Evolutionary conservation across 2,113 vertebrate species (phyloP).

Genomic region (Scomber japonicus): DNA sequence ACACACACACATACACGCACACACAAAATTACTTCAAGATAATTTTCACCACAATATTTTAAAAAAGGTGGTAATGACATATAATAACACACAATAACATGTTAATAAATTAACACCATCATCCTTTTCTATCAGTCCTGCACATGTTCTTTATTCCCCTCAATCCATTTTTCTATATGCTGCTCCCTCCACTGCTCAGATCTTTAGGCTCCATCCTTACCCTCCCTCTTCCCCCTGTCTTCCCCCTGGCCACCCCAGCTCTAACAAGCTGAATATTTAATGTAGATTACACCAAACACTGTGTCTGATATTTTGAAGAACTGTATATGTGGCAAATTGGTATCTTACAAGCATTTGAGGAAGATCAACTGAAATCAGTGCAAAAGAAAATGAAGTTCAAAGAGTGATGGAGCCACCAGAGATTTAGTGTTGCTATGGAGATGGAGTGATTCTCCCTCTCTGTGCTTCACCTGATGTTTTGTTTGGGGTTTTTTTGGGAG

Average conservation of each 20-base stretch:
- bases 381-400: conserved; percentile 62
- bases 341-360: conserved; percentile 3
- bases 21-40: not conserved
- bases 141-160: conserved; percentile 18
- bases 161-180: conserved; percentile 21
- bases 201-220: not conserved
- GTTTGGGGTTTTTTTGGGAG: conserved; percentile 11
- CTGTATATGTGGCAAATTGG: not conserved
- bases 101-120: not conserved
- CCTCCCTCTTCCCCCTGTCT: not conserved
- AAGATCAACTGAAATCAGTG: conserved; percentile 46
- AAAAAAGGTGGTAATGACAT: too few species aligned
- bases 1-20: not conserved
- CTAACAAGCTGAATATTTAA: conserved; percentile 12
- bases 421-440: conserved; percentile 73
- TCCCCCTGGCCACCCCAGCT: too few species aligned
- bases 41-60: not conserved
- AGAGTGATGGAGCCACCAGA: conserved; percentile 49
- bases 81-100: too few species aligned
- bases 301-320: not conserved
- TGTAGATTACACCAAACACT: not conserved
- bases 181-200: not conserved
- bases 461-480: not conserved
- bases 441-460: conserved; percentile 33
- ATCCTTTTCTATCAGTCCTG: not conserved